Conservation (phyloP, 2,113 vertebrate genomes). For the Pterocles orientalis region DNA sequence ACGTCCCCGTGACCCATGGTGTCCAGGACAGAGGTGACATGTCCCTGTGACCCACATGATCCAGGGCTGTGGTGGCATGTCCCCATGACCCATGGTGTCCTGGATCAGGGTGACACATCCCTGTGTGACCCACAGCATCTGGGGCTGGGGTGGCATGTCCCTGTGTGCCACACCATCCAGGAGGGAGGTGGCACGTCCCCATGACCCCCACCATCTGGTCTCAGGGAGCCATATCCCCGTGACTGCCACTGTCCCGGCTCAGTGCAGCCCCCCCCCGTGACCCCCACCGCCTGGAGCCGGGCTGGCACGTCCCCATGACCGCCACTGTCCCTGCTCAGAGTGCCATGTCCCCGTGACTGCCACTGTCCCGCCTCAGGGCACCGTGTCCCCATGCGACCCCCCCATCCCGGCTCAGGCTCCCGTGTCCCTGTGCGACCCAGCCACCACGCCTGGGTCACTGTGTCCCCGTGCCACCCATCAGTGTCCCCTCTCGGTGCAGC, state of each 20-base stretch:
- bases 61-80: background rate
- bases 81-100: background rate
- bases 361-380: background rate
- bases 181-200: background rate
- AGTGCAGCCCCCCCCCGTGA: too few species aligned
- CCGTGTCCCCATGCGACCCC: background rate
- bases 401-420: fast-evolving
- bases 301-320: background rate
- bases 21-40: fast-evolving
- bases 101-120: fast-evolving
- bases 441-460: too few species aligned
- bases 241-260: background rate
- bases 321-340: background rate
- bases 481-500: too few species aligned
- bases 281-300: background rate
- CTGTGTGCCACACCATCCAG: background rate
- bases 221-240: background rate
- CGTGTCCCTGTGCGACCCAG: too few species aligned
- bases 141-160: background rate
- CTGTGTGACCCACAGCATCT: background rate
- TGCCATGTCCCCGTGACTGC: background rate
- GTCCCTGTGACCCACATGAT: background rate
- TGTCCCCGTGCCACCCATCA: too few species aligned
- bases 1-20: fast-evolving
- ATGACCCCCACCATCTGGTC: background rate